Evolutionary conservation across 1,140 invertebrate species (phyloP), one percentile per base, ranked within the genome.

Genomic region (Zelostemma sp.): DNA sequence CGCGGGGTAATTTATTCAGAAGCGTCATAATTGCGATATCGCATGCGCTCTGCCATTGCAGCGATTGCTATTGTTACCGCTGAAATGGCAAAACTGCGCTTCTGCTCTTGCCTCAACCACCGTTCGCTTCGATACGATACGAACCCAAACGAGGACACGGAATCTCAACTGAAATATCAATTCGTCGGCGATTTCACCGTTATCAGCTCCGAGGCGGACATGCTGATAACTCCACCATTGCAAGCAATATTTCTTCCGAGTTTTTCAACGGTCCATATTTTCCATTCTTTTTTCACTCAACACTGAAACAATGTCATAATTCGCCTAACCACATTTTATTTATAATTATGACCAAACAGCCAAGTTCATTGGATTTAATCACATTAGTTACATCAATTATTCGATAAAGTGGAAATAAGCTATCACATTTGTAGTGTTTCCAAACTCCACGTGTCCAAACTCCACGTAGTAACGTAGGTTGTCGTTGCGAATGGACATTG

Each of bases 11-110:
- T 79, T 79, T 79, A 79, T 77, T 76, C 71, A 69, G 61, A 58
- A 74, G 77, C 68, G 59, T 79, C 74, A 73, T 77, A 77, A 79
- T 79, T 77, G 75, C 75, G 69, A 71, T 74, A 77, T 79, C 77
- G 77, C 77, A 77, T 79, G 77, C 62, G 59, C 66, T 50, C 43
- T 33, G 50, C 64, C 57, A 62, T 60, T 53, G 66, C 12, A 18
- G 31, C 15, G 16, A 38, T 48, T 47, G 45, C 19, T 21, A 12
- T 19, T 47, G 45, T 47, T 19, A 25, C 19, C 19, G 45, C 45
- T 47, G 46, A 48, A 48, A 31, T 48, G 4, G 46, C 46, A 31
- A 31, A 48, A 48, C 43, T 46, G 43, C 43, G 43, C 40, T 6
- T n/a, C 43, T 6, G 14, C 11, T n/a, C n/a, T n/a, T n/a, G 25